Conservation (phyloP, 2,888 invertebrate genomes). For the Drosophila kambysellisi region DNA sequence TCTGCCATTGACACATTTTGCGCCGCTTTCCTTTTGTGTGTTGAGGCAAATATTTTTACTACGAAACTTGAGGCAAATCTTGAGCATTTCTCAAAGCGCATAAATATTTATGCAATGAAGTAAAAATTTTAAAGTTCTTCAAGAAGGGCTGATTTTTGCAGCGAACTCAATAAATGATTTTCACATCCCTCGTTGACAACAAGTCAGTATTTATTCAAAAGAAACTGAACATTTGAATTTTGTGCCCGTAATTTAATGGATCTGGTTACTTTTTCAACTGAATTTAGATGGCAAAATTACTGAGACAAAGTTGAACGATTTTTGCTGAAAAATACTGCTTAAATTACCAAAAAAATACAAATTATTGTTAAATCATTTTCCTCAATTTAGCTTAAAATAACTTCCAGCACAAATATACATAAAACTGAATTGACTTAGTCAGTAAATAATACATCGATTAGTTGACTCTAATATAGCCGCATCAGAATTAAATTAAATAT, state of each 20-base stretch:
- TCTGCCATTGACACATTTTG: constrained; percentile 74
- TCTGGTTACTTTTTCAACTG: not conserved
- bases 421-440: not conserved
- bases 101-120: constrained; percentile 77
- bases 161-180: constrained; percentile 17
- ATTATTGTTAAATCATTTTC: not conserved
- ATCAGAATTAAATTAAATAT: constrained; percentile 27
- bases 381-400: not conserved
- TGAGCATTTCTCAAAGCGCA: constrained; percentile 72
- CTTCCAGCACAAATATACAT: not conserved
- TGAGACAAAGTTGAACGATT: not conserved
- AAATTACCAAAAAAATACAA: not conserved
- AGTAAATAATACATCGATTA: constrained; percentile 13
- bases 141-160: not conserved
- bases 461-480: not conserved
- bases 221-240: constrained; percentile 1
- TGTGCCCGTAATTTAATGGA: not conserved
- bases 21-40: constrained; percentile 61
- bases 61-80: constrained; percentile 45
- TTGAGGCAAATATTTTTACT: constrained; percentile 68
- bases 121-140: constrained; percentile 56
- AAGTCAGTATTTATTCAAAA: constrained; percentile 2
- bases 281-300: not conserved
- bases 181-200: constrained; percentile 16
- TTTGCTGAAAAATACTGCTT: not conserved